phyloP scores from a whole-genome alignment of 2,797 vertebrate species.

The Cuniculus paca region DNA sequence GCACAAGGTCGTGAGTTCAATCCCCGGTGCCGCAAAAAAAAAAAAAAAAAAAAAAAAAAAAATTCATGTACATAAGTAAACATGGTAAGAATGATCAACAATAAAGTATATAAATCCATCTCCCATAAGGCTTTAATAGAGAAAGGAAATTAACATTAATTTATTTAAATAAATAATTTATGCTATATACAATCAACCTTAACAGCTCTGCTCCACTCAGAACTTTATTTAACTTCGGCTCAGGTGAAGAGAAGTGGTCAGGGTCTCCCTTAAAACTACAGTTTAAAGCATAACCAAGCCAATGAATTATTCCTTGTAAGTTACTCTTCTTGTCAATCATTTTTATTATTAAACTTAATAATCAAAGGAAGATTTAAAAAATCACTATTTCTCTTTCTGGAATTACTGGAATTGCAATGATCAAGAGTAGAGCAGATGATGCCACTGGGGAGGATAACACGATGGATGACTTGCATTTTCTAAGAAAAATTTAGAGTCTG shows the following conservation, averaged over 20 bases:
- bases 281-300: conserved; percentile 27
- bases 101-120: neutral
- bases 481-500: conserved; percentile 48
- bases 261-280: neutral
- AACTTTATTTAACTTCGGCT: neutral
- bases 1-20: too few species aligned
- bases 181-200: conserved; percentile 17
- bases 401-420: conserved; percentile 28
- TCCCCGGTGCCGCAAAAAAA: too few species aligned
- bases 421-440: neutral
- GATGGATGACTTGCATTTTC: neutral
- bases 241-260: neutral
- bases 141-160: conserved; percentile 46
- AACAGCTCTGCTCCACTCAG: neutral
- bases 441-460: neutral
- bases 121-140: conserved; percentile 12
- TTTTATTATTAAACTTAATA: conserved; percentile 45
- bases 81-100: conserved; percentile 17
- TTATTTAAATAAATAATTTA: conserved; percentile 44
- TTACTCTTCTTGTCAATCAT: neutral
- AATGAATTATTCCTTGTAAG: conserved; percentile 19
- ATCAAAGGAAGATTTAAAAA: neutral
- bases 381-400: neutral
- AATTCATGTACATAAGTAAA: neutral
- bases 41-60: too few species aligned